Evolutionary conservation across 1,140 invertebrate genomes (phyloP).

Genomic region (Gerris buenoi): DNA sequence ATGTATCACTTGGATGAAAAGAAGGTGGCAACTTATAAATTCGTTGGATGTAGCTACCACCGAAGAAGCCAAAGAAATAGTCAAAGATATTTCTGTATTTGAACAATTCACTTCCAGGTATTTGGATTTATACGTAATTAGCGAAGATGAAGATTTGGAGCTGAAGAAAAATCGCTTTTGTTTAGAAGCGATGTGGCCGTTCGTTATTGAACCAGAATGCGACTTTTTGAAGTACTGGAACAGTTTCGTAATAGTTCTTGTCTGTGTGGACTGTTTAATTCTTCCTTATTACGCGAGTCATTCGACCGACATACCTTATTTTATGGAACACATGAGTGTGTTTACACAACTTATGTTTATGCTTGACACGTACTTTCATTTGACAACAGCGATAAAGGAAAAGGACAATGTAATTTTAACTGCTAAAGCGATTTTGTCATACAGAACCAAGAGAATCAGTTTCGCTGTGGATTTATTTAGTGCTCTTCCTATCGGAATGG

Average conservation of each 20-base stretch:
- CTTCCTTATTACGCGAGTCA: neutral
- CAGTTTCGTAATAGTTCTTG: no score
- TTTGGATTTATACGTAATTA: neutral
- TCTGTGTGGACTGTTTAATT: no score
- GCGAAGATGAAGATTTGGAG: neutral
- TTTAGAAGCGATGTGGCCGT: neutral
- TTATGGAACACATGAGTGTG: neutral
- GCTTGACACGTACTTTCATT: neutral
- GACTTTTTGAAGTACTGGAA: neutral
- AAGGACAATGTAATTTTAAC: neutral
- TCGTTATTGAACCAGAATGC: conserved; percentile 1
- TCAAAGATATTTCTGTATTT: neutral
- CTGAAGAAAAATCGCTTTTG: conserved; percentile 2
- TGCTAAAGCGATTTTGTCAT: neutral
- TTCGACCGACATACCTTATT: neutral
- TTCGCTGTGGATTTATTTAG: neutral
- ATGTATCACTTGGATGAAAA: neutral
- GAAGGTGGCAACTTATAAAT: neutral
- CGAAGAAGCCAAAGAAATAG: neutral
- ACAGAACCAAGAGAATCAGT: neutral
- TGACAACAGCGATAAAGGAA: neutral
- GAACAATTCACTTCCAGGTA: neutral
- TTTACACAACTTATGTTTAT: neutral
- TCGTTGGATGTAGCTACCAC: neutral
- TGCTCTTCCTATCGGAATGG: neutral